phyloP scores from a whole-genome alignment of 1,140 invertebrate genomes.

The Scaptomyza montana region DNA sequence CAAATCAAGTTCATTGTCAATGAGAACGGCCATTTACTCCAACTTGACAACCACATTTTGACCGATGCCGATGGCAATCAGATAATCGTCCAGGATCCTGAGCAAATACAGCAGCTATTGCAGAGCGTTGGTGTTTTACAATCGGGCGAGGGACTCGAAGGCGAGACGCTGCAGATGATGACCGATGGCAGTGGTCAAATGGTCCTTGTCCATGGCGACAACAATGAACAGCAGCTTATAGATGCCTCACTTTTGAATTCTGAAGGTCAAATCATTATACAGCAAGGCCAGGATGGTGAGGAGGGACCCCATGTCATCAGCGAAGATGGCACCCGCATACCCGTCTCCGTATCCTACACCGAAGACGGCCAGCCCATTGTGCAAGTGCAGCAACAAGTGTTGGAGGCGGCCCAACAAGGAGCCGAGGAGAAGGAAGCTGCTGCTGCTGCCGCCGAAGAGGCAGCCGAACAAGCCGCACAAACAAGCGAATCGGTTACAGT shows the following conservation, averaged over 20 bases:
- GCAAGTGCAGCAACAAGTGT: conserved; percentile 76
- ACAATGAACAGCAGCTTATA: conserved; percentile 82
- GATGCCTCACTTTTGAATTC: conserved; percentile 81
- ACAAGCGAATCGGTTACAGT: conserved; percentile 56
- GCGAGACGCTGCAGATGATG: conserved; percentile 83
- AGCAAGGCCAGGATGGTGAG: conserved; percentile 79
- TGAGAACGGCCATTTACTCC: conserved; percentile 80
- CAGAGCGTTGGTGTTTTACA: conserved; percentile 83
- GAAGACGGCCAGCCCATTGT: conserved; percentile 80
- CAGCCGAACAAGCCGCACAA: conserved; percentile 46
- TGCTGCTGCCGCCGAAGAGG: conserved; percentile 54
- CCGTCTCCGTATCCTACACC: conserved; percentile 81
- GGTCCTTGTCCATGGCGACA: conserved; percentile 83
- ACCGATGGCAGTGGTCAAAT: conserved; percentile 81
- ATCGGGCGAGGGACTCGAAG: conserved; percentile 79
- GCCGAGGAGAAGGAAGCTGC: conserved; percentile 58
- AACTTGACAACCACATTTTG: conserved; percentile 82
- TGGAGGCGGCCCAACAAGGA: conserved; percentile 49
- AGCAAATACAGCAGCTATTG: conserved; percentile 82
- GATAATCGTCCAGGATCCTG: conserved; percentile 82
- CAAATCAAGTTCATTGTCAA: conserved; percentile 84
- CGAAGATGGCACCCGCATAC: conserved; percentile 82
- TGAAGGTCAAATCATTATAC: conserved; percentile 81
- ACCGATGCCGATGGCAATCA: conserved; percentile 83
- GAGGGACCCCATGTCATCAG: conserved; percentile 81